These are phyloP conservation scores for Phyllostomus hastatus DNA, from an alignment of 2,113 vertebrate genomes.

Conservation along the genomic window DNA sequence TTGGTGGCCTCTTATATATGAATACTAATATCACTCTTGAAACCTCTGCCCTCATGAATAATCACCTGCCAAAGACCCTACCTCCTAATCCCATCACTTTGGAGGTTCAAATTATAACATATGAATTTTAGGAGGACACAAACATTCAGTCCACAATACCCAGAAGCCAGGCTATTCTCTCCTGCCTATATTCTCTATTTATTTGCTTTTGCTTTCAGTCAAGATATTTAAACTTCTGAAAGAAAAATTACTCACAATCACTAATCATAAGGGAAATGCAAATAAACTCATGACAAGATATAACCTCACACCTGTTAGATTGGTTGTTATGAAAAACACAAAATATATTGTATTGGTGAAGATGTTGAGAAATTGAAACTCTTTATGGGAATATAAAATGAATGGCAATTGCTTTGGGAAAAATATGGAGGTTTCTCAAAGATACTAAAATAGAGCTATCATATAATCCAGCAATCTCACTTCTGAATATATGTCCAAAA, in stretches of 20 bases:
- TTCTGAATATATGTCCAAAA: too few relatives aligned
- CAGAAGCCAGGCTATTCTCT: neutral
- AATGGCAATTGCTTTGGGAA: neutral
- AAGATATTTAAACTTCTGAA: neutral
- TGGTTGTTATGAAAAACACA: neutral
- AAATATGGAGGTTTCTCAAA: neutral
- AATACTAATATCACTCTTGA: neutral
- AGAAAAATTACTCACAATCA: neutral
- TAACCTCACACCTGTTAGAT: neutral
- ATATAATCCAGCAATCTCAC: neutral
- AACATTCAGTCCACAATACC: neutral
- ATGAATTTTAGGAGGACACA: neutral
- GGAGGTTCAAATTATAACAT: neutral
- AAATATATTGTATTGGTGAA: neutral
- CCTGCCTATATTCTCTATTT: neutral
- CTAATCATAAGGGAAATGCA: neutral
- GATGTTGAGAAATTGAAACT: neutral
- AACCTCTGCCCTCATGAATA: neutral
- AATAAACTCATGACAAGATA: neutral
- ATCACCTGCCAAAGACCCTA: neutral
- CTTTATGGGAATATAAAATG: neutral
- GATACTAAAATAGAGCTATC: neutral
- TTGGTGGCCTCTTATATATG: neutral
- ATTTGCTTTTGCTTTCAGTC: neutral
- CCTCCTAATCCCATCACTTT: neutral